These are phyloP conservation scores for Eristalis pertinax DNA, from an alignment of 2,888 invertebrate species.

Conservation along the genomic window DNA sequence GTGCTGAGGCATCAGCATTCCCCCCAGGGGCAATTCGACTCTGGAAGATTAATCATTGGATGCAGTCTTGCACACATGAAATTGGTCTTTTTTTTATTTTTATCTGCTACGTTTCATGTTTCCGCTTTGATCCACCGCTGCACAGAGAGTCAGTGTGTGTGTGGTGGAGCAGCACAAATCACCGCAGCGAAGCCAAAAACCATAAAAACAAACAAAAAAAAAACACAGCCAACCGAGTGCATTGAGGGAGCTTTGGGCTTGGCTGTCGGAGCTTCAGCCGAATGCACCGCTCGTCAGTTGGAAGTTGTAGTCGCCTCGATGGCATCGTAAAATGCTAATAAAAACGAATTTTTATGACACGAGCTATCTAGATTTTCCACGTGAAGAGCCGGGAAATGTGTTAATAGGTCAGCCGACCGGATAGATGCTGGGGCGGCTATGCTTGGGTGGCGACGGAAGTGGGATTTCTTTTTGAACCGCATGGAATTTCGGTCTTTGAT, in stretches of 20 bases:
- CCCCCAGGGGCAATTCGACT: neutral
- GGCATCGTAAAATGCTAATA: neutral
- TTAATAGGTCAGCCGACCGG: neutral
- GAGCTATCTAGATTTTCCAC: neutral
- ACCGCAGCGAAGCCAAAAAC: neutral
- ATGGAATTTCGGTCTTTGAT: neutral
- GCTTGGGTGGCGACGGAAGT: neutral
- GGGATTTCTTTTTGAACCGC: neutral
- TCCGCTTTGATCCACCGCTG: neutral
- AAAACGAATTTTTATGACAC: neutral
- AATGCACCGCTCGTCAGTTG: neutral
- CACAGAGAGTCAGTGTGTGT: neutral
- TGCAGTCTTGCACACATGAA: neutral
- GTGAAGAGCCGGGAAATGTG: neutral
- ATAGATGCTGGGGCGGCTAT: neutral
- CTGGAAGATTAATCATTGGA: neutral
- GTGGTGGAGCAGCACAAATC: neutral
- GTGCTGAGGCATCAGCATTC: too few relatives aligned
- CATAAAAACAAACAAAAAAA: neutral
- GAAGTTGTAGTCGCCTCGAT: neutral
- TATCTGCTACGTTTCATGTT: neutral
- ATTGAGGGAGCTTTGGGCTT: neutral
- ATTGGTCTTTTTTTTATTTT: neutral
- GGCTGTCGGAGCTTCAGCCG: neutral
- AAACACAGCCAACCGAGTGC: too few relatives aligned